Conservation (phyloP, 2,113 vertebrate species). For the Pleuronectes platessa region DNA sequence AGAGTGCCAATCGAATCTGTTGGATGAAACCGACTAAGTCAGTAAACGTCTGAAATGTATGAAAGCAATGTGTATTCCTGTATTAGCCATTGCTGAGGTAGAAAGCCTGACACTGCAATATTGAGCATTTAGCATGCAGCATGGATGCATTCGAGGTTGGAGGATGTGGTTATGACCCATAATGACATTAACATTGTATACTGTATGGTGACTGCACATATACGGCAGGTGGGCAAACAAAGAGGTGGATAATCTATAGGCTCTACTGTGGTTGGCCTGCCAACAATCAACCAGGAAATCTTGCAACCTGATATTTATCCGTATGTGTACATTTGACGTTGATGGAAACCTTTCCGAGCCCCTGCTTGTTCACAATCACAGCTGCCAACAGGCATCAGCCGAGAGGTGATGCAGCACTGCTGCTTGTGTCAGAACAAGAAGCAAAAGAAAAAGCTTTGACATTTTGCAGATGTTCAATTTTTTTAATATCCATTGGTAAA, state of each 20-base stretch:
- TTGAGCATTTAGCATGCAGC: neutral
- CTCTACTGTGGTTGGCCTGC: neutral
- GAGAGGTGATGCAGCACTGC: neutral
- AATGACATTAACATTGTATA: neutral
- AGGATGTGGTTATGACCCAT: neutral
- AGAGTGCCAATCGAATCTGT: neutral
- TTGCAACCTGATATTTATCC: neutral
- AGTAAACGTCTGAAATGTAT: neutral
- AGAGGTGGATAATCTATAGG: neutral
- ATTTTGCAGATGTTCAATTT: neutral
- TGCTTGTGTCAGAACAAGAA: constrained; percentile 6
- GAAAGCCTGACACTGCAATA: constrained; percentile 5
- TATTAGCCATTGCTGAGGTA: neutral
- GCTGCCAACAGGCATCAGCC: neutral
- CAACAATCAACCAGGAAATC: neutral
- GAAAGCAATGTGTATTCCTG: neutral
- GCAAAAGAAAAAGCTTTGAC: neutral
- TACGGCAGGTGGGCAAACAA: neutral
- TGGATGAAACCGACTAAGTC: neutral
- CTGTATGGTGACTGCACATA: neutral
- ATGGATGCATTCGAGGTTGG: neutral
- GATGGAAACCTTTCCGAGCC: neutral
- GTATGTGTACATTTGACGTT: neutral
- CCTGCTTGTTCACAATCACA: neutral
- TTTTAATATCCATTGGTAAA: neutral